Evolutionary conservation across 2,797 vertebrate genomes (phyloP).

Genomic region (Lemur catta): DNA sequence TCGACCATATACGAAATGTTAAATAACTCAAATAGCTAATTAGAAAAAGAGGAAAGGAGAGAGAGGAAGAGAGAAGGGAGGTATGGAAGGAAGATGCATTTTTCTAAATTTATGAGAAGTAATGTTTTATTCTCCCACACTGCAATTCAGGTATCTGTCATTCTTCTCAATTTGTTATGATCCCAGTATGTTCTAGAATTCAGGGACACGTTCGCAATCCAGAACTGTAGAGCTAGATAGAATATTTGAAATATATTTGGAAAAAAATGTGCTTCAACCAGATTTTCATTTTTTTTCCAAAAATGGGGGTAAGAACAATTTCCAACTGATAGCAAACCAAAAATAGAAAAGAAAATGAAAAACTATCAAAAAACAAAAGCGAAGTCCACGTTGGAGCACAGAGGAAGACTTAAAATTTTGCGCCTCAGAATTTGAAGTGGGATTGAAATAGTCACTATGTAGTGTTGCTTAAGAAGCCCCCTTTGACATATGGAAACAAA

Average conservation of each 20-base stretch:
- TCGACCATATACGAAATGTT: background rate
- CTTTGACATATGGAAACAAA: background rate
- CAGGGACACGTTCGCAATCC: background rate
- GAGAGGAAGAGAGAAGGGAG: background rate
- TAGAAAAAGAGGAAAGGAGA: background rate
- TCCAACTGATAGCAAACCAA: background rate
- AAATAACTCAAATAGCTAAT: background rate
- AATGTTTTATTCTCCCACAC: background rate
- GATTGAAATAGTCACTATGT: background rate
- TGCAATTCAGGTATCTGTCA: background rate
- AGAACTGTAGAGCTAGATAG: background rate
- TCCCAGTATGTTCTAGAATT: background rate
- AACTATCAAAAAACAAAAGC: background rate
- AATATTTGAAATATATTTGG: background rate
- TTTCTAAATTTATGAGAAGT: background rate
- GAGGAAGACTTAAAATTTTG: background rate
- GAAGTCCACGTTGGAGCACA: background rate
- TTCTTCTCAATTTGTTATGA: background rate
- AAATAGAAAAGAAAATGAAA: background rate
- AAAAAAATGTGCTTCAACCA: background rate
- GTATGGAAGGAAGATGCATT: background rate
- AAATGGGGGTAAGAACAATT: background rate
- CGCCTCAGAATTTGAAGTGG: background rate
- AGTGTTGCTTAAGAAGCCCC: background rate
- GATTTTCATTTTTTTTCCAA: background rate